Conservation (phyloP, 30 jellyfish, hydroid and myxozoan genomes). For the Hydra vulgaris region DNA sequence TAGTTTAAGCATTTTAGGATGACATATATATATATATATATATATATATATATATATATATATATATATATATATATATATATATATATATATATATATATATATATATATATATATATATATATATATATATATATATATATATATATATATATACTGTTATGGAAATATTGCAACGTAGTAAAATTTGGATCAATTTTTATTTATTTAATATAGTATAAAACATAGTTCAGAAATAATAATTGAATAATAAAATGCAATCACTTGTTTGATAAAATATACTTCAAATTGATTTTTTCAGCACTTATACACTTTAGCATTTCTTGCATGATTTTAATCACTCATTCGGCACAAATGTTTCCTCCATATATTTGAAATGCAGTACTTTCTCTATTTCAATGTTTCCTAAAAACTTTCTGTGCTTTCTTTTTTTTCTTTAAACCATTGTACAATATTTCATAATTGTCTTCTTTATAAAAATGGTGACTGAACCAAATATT, state of each 20-base stretch:
- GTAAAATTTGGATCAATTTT: background rate
- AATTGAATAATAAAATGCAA: background rate
- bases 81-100: too few species aligned
- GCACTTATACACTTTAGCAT: background rate
- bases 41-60: too few species aligned
- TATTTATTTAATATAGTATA: background rate
- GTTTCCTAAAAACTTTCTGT: background rate
- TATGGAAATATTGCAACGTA: background rate
- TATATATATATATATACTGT: too few species aligned
- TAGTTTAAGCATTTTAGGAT: too few species aligned
- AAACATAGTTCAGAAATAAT: background rate
- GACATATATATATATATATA: too few species aligned
- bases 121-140: too few species aligned
- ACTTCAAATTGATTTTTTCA: background rate
- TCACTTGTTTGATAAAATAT: background rate
- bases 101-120: too few species aligned
- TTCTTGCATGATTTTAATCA: background rate
- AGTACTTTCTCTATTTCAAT: background rate
- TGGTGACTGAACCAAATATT: background rate
- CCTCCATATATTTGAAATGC: background rate
- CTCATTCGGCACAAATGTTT: background rate
- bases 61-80: too few species aligned
- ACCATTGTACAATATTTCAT: background rate
- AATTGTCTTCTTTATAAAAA: background rate
- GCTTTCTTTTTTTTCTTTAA: background rate